Base-by-base conservation (phyloP, 2,797 vertebrate species). In the Buphagus erythrorhynchus region DNA sequence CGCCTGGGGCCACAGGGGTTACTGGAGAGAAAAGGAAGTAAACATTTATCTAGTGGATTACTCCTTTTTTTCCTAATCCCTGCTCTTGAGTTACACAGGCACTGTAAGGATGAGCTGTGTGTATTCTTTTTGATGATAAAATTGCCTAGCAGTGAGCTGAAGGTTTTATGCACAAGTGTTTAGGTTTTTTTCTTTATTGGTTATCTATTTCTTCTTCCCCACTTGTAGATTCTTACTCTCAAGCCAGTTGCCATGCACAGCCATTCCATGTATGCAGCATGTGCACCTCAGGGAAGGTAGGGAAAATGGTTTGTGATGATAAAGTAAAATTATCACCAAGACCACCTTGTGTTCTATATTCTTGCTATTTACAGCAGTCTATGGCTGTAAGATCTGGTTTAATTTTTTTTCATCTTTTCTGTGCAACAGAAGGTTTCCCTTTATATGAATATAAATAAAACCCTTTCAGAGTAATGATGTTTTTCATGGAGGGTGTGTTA, bases 11-110 rank as follows among this genome's bases (percentile, higher is more conserved):
- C 79, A 61, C 11, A 9, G 43, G 31, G 54, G 40, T 81, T 82
- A 40, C n/a, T 33, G 49, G n/a, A 62, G 49, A 93, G 81, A 87
- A 90, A 91, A 95, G 73, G 65, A 3, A 6, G 69, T 79, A 96
- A 97, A 93, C 75, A 92, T 96, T 93, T 88, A 86, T 86, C 89
- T 90, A 55, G 54, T 3, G 8, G 79, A 92, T 80, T 82, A 55
- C 8, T 85, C n/a, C 17, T 86, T 65, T 80, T 83, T 33, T 59
- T 29, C 61, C 33, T 77, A 85, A 91, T 86, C 52, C 38, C 20
- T 0, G 7, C 62, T 91, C 55, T 57, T 52, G 68, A 63, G 40
- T 78, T 94, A 65, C 81, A 91, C 36, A 86, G 66, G 51, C 43
- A 52, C 40, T 17, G 38, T 35, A 58, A 80, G 40, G 72, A 92